These are phyloP conservation scores for Danionella cerebrum DNA, from an alignment of 2,113 vertebrate genomes.

Conservation along the genomic window DNA sequence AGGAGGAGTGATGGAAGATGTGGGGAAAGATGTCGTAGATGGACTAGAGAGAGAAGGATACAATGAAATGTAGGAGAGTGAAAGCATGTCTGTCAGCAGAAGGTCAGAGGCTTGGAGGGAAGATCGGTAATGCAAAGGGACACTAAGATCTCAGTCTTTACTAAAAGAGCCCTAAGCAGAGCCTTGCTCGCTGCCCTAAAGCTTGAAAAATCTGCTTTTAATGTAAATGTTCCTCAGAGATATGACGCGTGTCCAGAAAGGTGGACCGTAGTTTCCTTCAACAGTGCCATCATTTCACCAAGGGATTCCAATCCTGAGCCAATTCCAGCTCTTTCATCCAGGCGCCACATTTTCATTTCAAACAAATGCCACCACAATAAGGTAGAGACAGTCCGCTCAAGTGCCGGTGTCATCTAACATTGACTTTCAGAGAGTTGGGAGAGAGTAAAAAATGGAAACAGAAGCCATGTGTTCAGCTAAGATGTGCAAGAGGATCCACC, in stretches of 20 bases:
- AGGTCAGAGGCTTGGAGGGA: too few species aligned
- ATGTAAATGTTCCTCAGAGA: neutral
- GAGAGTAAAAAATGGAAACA: neutral
- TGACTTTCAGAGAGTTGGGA: neutral
- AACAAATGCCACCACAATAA: conserved; percentile 23
- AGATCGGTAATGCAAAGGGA: too few species aligned
- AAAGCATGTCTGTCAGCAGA: too few species aligned
- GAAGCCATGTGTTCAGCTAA: conserved; percentile 1
- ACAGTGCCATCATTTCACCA: neutral
- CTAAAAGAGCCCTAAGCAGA: too few species aligned
- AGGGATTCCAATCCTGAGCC: conserved; percentile 15
- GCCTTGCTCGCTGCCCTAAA: too few species aligned
- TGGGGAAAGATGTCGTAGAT: conserved; percentile 28
- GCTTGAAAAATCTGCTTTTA: neutral
- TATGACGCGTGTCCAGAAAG: neutral
- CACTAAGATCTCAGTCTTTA: too few species aligned
- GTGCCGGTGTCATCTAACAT: conserved; percentile 13
- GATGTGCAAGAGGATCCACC: conserved; percentile 11
- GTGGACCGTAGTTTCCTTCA: conserved; percentile 7
- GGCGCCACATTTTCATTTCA: conserved; percentile 17
- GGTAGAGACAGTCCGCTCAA: conserved; percentile 25
- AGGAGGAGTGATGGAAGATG: conserved; percentile 37
- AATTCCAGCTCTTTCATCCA: conserved; percentile 13
- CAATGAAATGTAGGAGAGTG: too few species aligned
- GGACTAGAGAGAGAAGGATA: conserved; percentile 38